These are phyloP conservation scores for Pipistrellus nathusii DNA, from an alignment of 2,797 vertebrate species.

Conservation along the genomic window DNA sequence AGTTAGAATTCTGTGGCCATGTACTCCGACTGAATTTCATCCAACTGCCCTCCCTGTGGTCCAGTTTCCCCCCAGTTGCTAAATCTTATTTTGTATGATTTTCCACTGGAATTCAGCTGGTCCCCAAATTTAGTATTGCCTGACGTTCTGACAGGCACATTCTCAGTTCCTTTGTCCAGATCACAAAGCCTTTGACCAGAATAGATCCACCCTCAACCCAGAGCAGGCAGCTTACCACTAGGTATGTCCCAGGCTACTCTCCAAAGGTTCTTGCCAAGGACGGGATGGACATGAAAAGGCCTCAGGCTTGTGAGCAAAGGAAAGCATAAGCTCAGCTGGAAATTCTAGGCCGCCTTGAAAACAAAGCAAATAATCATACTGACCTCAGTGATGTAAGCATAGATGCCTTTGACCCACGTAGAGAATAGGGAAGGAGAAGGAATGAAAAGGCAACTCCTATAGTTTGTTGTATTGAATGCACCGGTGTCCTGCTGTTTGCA, in stretches of 20 bases:
- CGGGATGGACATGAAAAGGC: conserved; percentile 23
- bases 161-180: conserved; percentile 74
- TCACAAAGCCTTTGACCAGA: conserved; percentile 77
- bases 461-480: neutral
- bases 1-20: conserved; percentile 31
- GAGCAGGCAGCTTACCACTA: conserved; percentile 67
- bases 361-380: neutral
- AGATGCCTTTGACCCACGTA: neutral
- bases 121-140: conserved; percentile 76
- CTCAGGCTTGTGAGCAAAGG: neutral
- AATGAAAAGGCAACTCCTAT: neutral
- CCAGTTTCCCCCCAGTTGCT: conserved; percentile 60
- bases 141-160: conserved; percentile 67
- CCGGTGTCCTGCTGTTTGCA: neutral
- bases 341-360: conserved; percentile 12
- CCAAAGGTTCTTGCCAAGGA: conserved; percentile 66
- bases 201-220: conserved; percentile 71
- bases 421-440: neutral
- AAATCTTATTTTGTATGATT: conserved; percentile 69
- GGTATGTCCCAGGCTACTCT: conserved; percentile 65
- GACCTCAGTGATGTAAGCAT: neutral
- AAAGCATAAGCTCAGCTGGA: neutral
- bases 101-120: conserved; percentile 78
- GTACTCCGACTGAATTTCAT: conserved; percentile 51
- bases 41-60: conserved; percentile 54